A percentile compares a stretch with the other conserved stretches of the same genome.
Conservation (phyloP, 2,113 vertebrate species). For the Mesocricetus auratus region DNA sequence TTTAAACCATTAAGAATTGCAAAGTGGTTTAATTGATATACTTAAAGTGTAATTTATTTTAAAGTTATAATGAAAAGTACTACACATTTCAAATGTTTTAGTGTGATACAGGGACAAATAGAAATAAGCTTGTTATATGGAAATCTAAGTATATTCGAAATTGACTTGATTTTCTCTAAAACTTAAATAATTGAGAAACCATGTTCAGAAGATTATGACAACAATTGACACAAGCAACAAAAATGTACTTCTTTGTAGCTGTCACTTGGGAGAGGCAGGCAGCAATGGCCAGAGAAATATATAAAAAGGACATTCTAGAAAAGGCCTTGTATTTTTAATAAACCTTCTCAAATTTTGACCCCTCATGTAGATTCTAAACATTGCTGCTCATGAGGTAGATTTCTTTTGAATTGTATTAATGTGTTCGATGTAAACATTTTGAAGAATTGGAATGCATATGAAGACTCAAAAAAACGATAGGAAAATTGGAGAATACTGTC, state of each 20-base stretch:
- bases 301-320: not conserved
- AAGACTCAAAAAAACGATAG: not conserved
- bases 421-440: slow-evolving; percentile 1
- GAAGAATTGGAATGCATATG: not conserved
- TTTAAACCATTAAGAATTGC: slow-evolving; percentile 13
- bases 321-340: not conserved
- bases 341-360: not conserved
- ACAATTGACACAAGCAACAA: not conserved
- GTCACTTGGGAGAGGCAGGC: not conserved
- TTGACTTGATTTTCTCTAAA: not conserved
- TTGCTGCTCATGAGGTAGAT: not conserved
- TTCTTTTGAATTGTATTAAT: slow-evolving; percentile 12
- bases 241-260: not conserved
- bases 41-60: slow-evolving; percentile 56
- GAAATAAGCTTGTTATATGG: not conserved
- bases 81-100: not conserved
- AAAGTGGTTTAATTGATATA: slow-evolving; percentile 37
- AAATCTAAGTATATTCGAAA: not conserved
- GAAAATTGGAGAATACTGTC: not conserved
- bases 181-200: not conserved
- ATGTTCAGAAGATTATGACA: not conserved
- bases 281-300: not conserved
- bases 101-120: not conserved
- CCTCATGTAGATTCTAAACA: not conserved
- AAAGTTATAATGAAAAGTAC: slow-evolving; percentile 32